These are phyloP conservation scores for Upupa epops DNA, from an alignment of 2,113 vertebrate genomes.

Conservation along the genomic window DNA sequence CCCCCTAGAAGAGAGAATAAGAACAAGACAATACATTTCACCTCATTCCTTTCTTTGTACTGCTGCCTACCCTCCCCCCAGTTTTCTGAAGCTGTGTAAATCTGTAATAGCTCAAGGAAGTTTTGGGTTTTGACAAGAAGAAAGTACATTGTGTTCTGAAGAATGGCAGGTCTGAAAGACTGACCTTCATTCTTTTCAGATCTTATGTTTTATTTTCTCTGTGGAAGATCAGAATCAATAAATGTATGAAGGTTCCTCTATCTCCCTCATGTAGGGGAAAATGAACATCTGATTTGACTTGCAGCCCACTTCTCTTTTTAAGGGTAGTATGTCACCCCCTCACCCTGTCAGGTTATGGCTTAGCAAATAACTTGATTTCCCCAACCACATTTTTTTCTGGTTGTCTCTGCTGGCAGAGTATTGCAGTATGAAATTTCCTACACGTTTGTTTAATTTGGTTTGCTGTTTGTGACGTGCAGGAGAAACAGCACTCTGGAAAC, in stretches of 20 bases:
- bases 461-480: background rate
- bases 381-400: background rate
- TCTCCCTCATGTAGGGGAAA: background rate
- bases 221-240: background rate
- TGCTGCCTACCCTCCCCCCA: background rate
- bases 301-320: background rate
- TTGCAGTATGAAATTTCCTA: background rate
- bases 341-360: background rate
- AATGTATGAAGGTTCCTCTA: background rate
- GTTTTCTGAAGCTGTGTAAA: background rate
- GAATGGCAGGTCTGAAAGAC: background rate
- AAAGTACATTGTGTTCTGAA: background rate
- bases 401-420: background rate
- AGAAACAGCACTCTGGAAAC: background rate
- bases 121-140: background rate
- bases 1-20: conserved; percentile 48
- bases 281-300: background rate
- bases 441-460: background rate
- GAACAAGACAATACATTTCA: background rate
- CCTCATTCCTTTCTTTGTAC: background rate
- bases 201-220: background rate
- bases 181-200: background rate
- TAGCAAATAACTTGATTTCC: background rate
- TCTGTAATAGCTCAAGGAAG: background rate
- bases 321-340: background rate